phyloP scores from a whole-genome alignment of 2,888 invertebrate species.

The Hydraecia micacea region DNA sequence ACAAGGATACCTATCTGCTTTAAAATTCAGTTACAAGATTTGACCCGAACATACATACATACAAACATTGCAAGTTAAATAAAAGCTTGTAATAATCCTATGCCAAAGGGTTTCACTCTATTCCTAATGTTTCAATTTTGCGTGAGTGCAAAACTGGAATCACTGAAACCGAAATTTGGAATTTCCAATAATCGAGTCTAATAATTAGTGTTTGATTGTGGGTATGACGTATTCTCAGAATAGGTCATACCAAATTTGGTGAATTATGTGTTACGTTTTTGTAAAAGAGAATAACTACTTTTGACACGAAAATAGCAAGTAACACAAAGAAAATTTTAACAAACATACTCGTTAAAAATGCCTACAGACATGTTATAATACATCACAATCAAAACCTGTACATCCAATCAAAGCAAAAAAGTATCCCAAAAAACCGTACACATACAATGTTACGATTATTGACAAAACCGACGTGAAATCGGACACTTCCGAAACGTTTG shows the following conservation, averaged over 20 bases:
- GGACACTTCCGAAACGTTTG: conserved; percentile 55
- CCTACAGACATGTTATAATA: neutral
- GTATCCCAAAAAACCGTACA: neutral
- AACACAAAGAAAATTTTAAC: neutral
- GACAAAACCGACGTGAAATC: conserved; percentile 50
- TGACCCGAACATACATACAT: neutral
- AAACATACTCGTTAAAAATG: neutral
- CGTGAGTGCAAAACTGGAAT: neutral
- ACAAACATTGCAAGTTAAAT: neutral
- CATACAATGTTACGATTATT: conserved; percentile 40
- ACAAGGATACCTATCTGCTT: no score
- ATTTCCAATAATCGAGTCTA: neutral
- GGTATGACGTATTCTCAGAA: neutral
- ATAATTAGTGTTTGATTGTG: neutral
- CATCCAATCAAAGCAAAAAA: neutral
- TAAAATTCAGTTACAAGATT: neutral
- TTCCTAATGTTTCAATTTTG: neutral
- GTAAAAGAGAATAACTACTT: neutral
- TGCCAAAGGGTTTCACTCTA: neutral
- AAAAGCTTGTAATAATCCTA: neutral
- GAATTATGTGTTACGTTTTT: neutral
- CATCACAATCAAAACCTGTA: neutral
- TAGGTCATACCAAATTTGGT: neutral
- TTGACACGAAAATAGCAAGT: neutral
- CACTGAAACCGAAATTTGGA: neutral